A percentile compares a stretch with the other conserved stretches of the same genome.
Conservation (phyloP, 2,888 invertebrate genomes). For the Pyrrhia umbra region DNA sequence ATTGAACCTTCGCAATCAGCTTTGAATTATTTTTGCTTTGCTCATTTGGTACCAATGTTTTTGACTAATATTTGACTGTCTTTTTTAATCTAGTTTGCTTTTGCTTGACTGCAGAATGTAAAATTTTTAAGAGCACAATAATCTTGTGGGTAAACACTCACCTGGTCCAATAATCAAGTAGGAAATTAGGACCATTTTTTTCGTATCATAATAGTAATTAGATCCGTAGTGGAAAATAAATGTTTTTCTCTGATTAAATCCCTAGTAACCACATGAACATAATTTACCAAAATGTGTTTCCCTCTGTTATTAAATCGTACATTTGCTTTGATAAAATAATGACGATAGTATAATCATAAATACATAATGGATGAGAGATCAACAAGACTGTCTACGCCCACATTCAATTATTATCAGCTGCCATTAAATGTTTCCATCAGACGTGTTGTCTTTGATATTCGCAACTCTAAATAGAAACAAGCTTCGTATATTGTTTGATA, state of each 20-base stretch:
- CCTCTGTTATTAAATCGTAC: slow-evolving; percentile 6
- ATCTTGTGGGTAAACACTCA: not conserved
- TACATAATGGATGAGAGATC: slow-evolving; percentile 50
- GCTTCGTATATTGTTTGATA: slow-evolving; percentile 9
- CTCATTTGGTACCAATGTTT: slow-evolving; percentile 15
- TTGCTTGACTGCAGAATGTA: not conserved
- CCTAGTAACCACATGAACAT: not conserved
- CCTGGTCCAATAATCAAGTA: not conserved
- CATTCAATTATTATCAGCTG: slow-evolving; percentile 37
- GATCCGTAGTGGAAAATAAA: not conserved
- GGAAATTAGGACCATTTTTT: not conserved
- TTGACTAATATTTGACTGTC: not conserved
- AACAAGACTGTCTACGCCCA: slow-evolving; percentile 8
- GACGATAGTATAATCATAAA: slow-evolving; percentile 28
- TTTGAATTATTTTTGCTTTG: slow-evolving; percentile 7
- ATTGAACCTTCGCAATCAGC: slow-evolving; percentile 38
- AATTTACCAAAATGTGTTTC: slow-evolving; percentile 25
- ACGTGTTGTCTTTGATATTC: slow-evolving; percentile 15
- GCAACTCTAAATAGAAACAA: slow-evolving; percentile 1
- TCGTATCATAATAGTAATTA: not conserved
- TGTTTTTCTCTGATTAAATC: too few relatives aligned
- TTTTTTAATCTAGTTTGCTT: not conserved
- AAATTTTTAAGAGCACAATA: not conserved
- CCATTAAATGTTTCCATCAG: slow-evolving; percentile 28
- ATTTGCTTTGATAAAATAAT: slow-evolving; percentile 35